phyloP scores from a whole-genome alignment of 2,888 invertebrate genomes.

The Elmis aenea region DNA sequence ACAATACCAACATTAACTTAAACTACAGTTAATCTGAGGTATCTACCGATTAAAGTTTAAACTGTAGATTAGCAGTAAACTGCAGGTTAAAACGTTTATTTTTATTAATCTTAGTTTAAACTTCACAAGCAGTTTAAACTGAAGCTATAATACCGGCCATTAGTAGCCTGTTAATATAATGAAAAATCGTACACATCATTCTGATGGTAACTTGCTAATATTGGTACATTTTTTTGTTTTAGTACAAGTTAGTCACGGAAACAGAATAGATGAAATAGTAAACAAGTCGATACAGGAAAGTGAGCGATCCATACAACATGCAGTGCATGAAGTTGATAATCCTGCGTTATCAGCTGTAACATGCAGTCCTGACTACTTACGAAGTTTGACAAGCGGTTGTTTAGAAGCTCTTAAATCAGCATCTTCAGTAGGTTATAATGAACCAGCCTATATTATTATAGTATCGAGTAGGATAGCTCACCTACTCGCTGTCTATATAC shows the following conservation, averaged over 20 bases:
- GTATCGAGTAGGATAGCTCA: constrained; percentile 53
- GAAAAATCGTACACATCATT: too few relatives aligned
- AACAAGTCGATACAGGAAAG: constrained; percentile 37
- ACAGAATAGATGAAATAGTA: constrained; percentile 33
- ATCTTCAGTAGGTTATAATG: constrained; percentile 21
- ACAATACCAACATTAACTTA: too few relatives aligned
- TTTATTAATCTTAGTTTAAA: too few relatives aligned
- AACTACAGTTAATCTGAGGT: too few relatives aligned
- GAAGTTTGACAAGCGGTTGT: constrained; percentile 44
- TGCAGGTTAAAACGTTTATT: too few relatives aligned
- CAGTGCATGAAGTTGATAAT: constrained; percentile 59
- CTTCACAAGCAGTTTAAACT: too few relatives aligned
- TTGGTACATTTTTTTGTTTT: too few relatives aligned
- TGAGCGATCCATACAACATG: constrained; percentile 38
- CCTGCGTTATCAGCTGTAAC: constrained; percentile 61
- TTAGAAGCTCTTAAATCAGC: constrained; percentile 42
- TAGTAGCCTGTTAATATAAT: background rate
- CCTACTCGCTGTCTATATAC: constrained; percentile 56
- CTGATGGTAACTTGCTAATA: too few relatives aligned
- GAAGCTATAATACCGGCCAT: too few relatives aligned
- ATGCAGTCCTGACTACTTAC: constrained; percentile 60
- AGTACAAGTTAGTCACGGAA: constrained; percentile 32
- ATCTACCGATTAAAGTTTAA: too few relatives aligned
- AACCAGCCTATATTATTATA: constrained; percentile 41
- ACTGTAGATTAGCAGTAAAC: too few relatives aligned